phyloP scores from a whole-genome alignment of 2,888 invertebrate genomes.

The Eupithecia subumbrata region DNA sequence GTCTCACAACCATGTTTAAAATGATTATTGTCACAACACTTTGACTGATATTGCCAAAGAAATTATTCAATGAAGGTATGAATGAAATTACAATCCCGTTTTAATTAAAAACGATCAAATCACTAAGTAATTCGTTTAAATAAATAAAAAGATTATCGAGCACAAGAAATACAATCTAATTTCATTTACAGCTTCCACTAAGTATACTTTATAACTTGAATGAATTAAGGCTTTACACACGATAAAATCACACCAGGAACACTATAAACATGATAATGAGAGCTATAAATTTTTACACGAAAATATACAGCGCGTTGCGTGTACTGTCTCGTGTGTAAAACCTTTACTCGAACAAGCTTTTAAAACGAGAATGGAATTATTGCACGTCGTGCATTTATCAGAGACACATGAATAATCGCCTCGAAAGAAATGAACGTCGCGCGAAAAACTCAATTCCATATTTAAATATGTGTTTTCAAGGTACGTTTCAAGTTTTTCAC shows the following conservation, averaged over 20 bases:
- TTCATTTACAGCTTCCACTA: constrained; percentile 50
- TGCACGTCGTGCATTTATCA: constrained; percentile 79
- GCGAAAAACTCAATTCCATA: constrained; percentile 80
- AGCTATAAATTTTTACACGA: constrained; percentile 64
- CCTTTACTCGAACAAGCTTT: constrained; percentile 68
- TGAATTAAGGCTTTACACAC: constrained; percentile 55
- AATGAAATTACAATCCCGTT: constrained; percentile 34
- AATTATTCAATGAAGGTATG: constrained; percentile 39
- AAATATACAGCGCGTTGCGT: constrained; percentile 54
- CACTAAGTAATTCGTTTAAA: constrained; percentile 5
- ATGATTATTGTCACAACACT: constrained; percentile 56
- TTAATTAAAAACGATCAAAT: neutral
- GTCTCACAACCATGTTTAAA: constrained; percentile 69
- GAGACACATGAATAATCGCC: constrained; percentile 75
- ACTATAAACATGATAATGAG: constrained; percentile 65
- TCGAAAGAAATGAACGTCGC: constrained; percentile 73
- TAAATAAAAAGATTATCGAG: neutral
- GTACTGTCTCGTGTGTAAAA: constrained; percentile 61
- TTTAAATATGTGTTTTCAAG: constrained; percentile 76
- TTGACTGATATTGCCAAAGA: constrained; percentile 45
- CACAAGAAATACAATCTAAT: constrained; percentile 30
- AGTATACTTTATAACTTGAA: constrained; percentile 46
- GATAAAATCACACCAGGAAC: constrained; percentile 55
- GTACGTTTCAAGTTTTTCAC: constrained; percentile 47
- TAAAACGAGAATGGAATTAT: constrained; percentile 79